Evolutionary conservation across 92 coral and sea anemone species (phyloP), one percentile per base, ranked within the genome.

Genomic region (Actinostola sp.): DNA sequence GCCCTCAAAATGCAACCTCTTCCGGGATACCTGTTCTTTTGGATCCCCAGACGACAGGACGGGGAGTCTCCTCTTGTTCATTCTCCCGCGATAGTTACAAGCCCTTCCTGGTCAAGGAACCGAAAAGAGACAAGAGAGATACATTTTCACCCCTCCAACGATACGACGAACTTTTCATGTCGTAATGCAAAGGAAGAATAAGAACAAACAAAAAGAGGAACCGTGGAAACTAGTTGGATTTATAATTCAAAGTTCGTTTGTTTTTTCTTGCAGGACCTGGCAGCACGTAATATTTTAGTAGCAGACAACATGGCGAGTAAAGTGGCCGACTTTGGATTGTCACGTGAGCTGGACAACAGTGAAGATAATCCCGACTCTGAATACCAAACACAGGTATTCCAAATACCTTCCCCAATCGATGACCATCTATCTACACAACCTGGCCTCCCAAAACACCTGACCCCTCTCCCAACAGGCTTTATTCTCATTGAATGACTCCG

Each of bases 301-400:
- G 88, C 90, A 24, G 92, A 89, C 49, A 81, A 87, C 76, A 63
- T 84, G 82, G 84, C 85, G 7, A 89, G 98, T 41, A 93, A 93
- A 70, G 92, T 93, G n/a, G 86, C 98, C 8, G 98, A 93, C 77
- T 93, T 93, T 75, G 98, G 98, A 19, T 71, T 93, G 61, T 89
- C 98, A 17, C 85, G 98, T 41, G 98, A 93, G 71, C 76, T 93
- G 15, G 54, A 71, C 67, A 38, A 55, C 13, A 72, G 73, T 30
- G 96, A 89, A 30, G 91, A 89, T 28, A 63, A 89, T 61, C 97
- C 97, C 6, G 74, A 90, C 31, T 90, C 97, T 0, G 98, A 88
- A 46, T 93, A 93, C 65, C 84, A 83, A 58, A 91, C 97, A 3
- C 98, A 93, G 97, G 99, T 92, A 79, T 21, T 49, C 24, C 8